Evolutionary conservation across 1,140 invertebrate genomes (phyloP).

Genomic region (Melipona quadrifasciata): DNA sequence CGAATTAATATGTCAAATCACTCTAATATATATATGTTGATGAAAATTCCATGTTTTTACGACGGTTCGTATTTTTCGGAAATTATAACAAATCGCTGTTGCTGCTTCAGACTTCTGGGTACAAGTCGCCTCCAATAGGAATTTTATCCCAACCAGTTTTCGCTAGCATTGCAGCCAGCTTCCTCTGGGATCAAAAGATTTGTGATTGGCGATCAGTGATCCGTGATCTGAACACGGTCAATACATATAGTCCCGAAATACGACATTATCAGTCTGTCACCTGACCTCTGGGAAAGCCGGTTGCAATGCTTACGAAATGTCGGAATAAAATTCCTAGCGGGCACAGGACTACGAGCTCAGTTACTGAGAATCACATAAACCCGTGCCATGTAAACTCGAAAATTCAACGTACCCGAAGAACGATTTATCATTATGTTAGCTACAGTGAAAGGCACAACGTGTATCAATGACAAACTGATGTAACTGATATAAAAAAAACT

Average conservation of each 20-base stretch:
- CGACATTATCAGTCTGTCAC: background rate
- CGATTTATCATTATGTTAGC: background rate
- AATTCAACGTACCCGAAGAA: background rate
- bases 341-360: background rate
- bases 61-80: background rate
- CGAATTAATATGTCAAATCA: too few relatives aligned
- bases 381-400: background rate
- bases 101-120: background rate
- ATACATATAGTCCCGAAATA: background rate
- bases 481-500: too few relatives aligned
- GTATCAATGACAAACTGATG: too few relatives aligned
- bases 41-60: background rate
- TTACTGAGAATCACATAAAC: background rate
- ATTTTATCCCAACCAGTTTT: background rate
- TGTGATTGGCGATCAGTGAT: background rate
- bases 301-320: background rate
- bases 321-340: background rate
- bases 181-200: background rate
- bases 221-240: background rate
- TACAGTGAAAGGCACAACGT: too few relatives aligned
- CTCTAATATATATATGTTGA: too few relatives aligned
- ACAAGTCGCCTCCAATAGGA: background rate
- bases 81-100: background rate
- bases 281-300: background rate
- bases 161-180: background rate